A percentile compares a stretch with the other conserved stretches of the same genome.
Conservation (phyloP, 2,888 invertebrate species). For the Antitype chi region DNA sequence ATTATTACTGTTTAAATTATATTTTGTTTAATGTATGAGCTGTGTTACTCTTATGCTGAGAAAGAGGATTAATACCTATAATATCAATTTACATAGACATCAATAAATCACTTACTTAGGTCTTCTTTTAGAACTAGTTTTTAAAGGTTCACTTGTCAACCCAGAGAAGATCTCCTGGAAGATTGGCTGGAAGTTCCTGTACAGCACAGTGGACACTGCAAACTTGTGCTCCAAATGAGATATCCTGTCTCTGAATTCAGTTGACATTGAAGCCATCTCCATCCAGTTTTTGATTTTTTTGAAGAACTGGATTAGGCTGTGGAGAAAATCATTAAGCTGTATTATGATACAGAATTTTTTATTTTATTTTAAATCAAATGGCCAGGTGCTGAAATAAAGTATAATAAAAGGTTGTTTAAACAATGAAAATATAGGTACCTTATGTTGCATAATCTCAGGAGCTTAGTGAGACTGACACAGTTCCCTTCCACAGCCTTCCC, state of each 20-base stretch:
- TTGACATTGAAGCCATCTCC: constrained; percentile 97
- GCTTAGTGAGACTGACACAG: constrained; percentile 96
- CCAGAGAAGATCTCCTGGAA: constrained; percentile 96
- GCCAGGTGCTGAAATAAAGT: neutral
- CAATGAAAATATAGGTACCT: constrained; percentile 89
- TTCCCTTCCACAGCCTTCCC: constrained; percentile 95
- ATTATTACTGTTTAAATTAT: neutral
- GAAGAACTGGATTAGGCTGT: constrained; percentile 97
- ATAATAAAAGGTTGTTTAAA: neutral
- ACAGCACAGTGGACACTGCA: constrained; percentile 98
- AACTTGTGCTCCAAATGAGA: constrained; percentile 97
- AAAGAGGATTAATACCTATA: neutral
- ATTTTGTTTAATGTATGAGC: neutral
- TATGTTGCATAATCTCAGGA: constrained; percentile 97
- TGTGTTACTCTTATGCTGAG: neutral
- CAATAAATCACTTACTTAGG: constrained; percentile 78
- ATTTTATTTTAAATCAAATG: neutral
- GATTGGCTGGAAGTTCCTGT: constrained; percentile 97
- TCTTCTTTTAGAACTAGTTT: constrained; percentile 91
- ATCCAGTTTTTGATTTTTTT: constrained; percentile 98
- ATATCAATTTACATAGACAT: neutral
- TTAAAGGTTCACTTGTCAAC: constrained; percentile 89
- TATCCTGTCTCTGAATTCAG: constrained; percentile 95
- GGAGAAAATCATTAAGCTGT: neutral
- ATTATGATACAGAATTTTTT: neutral